Evolutionary conservation across 1,140 invertebrate genomes (phyloP), one percentile per base, ranked within the genome.

Genomic region (Tenebrio molitor): DNA sequence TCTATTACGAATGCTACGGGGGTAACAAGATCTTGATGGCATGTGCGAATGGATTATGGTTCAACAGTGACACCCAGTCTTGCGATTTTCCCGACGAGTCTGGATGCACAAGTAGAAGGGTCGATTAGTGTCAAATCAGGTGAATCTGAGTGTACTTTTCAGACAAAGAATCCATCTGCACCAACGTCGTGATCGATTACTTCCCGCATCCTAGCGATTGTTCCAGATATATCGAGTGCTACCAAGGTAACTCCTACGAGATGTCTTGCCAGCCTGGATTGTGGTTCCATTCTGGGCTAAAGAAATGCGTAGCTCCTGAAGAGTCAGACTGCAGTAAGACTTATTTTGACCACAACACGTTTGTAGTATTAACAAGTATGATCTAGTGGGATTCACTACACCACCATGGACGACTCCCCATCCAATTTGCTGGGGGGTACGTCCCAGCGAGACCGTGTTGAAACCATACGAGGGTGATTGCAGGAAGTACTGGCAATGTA

Each of bases 401-500:
- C 36, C 36, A 10, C 36, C 36, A 3, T 41, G 36, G 36, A 41
- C 36, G 3, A 41, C 36, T 10, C 36, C 36, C 3, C 5, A 41
- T 12, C 36, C 36, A 12, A 6, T 41, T 41, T 41, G 36, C 12
- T 41, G 36, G 36, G n/a, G n/a, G 7, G 36, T 41, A 3, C 36
- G 36, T 6, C 36, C 36, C 3, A 12, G 12, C 5, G 7, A 41
- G 12, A 41, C 12, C 2, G 36, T 41, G 3, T 12, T 41, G 36
- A 41, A 10, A 10, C 12, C 46, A 8, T 23, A 63, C 23, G 6
- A 0, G 7, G 53, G 23, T 4, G 53, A 63, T 14, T 25, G 53
- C 21, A 4, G n/a, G 7, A 63, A 63, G 21, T 63, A 63, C 29
- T 63, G 53, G 53, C 21, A 21, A n/a, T 63, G 53, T 29, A 6